These are phyloP conservation scores for Leptarthrus brevirostris DNA, from an alignment of 2,888 invertebrate species.

Conservation along the genomic window DNA sequence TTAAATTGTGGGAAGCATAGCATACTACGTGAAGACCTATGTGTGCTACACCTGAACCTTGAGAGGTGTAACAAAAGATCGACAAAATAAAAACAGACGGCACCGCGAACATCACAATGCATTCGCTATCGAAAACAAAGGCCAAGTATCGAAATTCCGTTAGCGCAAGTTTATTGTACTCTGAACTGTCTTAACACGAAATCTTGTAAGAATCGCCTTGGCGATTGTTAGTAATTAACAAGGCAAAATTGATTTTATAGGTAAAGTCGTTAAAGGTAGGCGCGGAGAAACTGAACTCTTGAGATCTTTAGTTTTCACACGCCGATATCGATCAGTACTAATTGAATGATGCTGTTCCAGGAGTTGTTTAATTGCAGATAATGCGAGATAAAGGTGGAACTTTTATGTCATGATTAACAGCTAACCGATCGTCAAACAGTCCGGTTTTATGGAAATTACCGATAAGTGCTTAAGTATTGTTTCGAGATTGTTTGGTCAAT, in stretches of 20 bases:
- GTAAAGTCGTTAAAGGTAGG: neutral
- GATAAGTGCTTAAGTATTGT: neutral
- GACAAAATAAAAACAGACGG: neutral
- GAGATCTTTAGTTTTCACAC: neutral
- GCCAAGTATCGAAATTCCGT: neutral
- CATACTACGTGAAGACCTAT: no score
- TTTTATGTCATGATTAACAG: slow-evolving; percentile 32
- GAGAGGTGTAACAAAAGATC: no score
- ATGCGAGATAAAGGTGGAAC: slow-evolving; percentile 4
- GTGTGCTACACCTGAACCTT: no score
- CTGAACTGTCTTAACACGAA: neutral
- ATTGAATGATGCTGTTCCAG: slow-evolving; percentile 15
- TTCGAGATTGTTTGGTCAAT: neutral
- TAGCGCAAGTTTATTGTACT: neutral
- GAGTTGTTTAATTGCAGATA: neutral
- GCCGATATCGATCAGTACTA: slow-evolving; percentile 2
- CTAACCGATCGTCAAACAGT: neutral
- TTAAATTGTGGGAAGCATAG: no score
- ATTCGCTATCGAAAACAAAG: neutral
- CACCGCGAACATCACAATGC: no score
- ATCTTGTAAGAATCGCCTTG: neutral
- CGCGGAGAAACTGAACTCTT: neutral
- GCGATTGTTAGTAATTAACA: neutral
- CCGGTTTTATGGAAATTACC: neutral
- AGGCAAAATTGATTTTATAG: neutral